Conservation (phyloP, 2,113 vertebrate genomes). For the Puntigrus tetrazona region DNA sequence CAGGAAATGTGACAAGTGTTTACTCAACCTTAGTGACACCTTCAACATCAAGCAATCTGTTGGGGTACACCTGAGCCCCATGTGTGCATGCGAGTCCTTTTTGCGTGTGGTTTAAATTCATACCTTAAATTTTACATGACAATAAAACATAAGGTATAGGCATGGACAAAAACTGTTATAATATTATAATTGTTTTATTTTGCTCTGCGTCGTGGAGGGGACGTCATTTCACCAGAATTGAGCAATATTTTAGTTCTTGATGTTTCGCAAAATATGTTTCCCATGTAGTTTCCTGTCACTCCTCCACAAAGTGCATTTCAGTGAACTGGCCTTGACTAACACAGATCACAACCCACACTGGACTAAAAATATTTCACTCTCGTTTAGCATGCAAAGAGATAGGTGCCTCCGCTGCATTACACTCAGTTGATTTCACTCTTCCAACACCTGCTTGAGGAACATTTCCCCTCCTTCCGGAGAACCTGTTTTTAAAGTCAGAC, state of each 20-base stretch:
- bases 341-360: constrained; percentile 12
- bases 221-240: neutral
- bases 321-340: constrained; percentile 12
- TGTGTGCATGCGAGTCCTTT: neutral
- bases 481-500: constrained; percentile 34
- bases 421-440: constrained; percentile 54
- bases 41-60: constrained; percentile 30
- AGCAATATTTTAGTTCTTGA: neutral
- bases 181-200: neutral
- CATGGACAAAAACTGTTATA: neutral
- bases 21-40: constrained; percentile 46
- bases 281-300: neutral
- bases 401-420: constrained; percentile 43
- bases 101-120: neutral
- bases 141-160: neutral
- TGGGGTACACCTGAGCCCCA: constrained; percentile 37
- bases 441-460: constrained; percentile 61
- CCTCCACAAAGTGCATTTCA: neutral
- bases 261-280: neutral
- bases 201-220: neutral
- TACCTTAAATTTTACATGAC: neutral
- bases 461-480: constrained; percentile 30
- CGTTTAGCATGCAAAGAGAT: constrained; percentile 43
- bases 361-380: constrained; percentile 27
- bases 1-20: constrained; percentile 57